Conservation (phyloP, 2,888 invertebrate genomes). For the Agrilus biguttatus region DNA sequence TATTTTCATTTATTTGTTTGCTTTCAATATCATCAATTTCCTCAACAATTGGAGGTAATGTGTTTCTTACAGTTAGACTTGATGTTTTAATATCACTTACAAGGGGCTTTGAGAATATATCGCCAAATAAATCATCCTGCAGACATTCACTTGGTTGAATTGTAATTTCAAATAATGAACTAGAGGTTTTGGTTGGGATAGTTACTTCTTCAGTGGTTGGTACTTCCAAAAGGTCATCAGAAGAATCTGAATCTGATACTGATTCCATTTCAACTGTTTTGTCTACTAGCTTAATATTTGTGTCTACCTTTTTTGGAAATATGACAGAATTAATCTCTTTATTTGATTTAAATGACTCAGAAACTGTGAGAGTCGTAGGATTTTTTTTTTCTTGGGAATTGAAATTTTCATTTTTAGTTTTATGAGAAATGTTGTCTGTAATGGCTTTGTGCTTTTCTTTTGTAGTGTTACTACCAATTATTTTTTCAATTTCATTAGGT, state of each 20-base stretch:
- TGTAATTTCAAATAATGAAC: slow-evolving; percentile 24
- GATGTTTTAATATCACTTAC: too few relatives aligned
- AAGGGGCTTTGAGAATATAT: slow-evolving; percentile 13
- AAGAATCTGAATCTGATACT: slow-evolving; percentile 13
- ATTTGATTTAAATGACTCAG: background rate
- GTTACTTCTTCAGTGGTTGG: slow-evolving; percentile 7
- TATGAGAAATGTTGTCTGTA: background rate
- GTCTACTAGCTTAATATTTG: background rate
- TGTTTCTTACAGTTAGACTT: too few relatives aligned
- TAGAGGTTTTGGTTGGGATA: too few relatives aligned
- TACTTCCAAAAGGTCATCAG: slow-evolving; percentile 7
- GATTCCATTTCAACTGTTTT: slow-evolving; percentile 13
- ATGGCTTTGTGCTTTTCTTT: slow-evolving; percentile 5
- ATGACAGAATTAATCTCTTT: background rate
- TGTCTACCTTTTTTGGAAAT: background rate
- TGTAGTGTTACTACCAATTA: slow-evolving; percentile 25
- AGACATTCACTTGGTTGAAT: slow-evolving; percentile 23
- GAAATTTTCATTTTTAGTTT: background rate
- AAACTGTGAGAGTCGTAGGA: background rate
- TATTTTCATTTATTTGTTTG: background rate
- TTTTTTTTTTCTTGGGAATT: background rate
- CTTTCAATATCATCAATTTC: slow-evolving; percentile 3
- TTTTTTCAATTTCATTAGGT: slow-evolving; percentile 48
- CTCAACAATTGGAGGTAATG: background rate
- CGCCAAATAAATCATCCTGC: slow-evolving; percentile 23